phyloP scores from a whole-genome alignment of 2,797 vertebrate species.

The Uromys caudimaculatus region DNA sequence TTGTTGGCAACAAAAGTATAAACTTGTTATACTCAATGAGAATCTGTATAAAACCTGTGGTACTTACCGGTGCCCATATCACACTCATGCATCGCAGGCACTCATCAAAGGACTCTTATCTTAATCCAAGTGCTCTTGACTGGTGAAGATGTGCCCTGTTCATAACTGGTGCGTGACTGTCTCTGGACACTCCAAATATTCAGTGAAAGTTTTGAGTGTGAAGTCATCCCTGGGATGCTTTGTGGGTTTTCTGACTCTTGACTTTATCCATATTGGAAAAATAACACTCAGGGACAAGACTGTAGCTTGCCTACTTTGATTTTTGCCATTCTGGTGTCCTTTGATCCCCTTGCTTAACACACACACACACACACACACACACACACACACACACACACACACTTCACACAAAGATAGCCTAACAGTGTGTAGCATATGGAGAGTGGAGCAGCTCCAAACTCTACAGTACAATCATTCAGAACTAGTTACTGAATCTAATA shows the following conservation, averaged over 20 bases:
- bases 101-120: neutral
- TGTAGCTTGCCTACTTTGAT: neutral
- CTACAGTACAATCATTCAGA: neutral
- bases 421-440: neutral
- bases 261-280: constrained; percentile 28
- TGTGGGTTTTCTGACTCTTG: neutral
- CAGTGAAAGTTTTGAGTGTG: neutral
- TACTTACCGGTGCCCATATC: neutral
- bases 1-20: constrained; percentile 22
- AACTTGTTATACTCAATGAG: neutral
- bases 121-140: constrained; percentile 3
- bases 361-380: neutral
- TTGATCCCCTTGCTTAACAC: neutral
- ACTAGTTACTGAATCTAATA: neutral
- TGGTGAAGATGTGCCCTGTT: neutral
- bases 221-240: neutral
- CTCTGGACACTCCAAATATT: neutral
- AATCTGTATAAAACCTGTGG: neutral
- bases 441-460: neutral
- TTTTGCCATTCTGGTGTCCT: neutral
- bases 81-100: neutral
- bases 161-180: neutral
- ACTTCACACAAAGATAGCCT: neutral
- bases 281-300: neutral
- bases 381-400: neutral